Base-by-base conservation (phyloP, 2,888 invertebrate genomes). In the Zaprionus bogoriensis region DNA sequence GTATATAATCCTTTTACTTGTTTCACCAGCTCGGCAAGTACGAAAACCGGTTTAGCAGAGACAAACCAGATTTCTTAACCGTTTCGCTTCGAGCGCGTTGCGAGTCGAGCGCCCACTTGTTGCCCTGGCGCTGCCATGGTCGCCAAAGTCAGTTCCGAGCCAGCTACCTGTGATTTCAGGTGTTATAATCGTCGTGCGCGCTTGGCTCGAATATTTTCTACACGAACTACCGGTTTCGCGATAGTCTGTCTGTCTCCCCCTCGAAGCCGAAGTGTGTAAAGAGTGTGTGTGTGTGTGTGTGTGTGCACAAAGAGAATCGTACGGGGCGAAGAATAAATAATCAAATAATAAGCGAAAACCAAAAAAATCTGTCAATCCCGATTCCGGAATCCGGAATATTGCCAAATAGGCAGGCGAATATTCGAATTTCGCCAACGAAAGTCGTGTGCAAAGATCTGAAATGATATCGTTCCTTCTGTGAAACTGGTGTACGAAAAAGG, bases 71-170 rank as follows among this genome's bases (percentile, higher is more conserved):
- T 71, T 72, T 71, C 70, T 71, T 71, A 71, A 71, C 70, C 70
- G 70, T 67, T 71, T 71, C 70, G 66, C 45, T 45, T 64, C 38
- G 53, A 64, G 53, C 59, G 45, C 60, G 51, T 36, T 60, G 47
- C 51, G 42, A 58, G 44, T 39, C 46, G 41, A 67, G 82, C 82
- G 82, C 80, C 82, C 82, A 82, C 82, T 82, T 82, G 82, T 82
- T 79, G 75, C 72, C 73, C 61, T 62, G 65, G 23, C 73, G 70
- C 72, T 79, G 67, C 72, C 72, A 72, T 58, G 72, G 58, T 71
- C 78, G 70, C 58, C 62, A 67, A 60, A 62, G 67, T 84, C 75
- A 87, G 88, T 88, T 79, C 74, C 61, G 77, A 81, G 74, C 85
- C 81, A 81, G 67, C 77, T 74, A 66, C 70, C 74, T 64, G 74